These are phyloP conservation scores for Hirudinaria manillensis DNA, from an alignment of 2,888 invertebrate genomes.

Conservation along the genomic window DNA sequence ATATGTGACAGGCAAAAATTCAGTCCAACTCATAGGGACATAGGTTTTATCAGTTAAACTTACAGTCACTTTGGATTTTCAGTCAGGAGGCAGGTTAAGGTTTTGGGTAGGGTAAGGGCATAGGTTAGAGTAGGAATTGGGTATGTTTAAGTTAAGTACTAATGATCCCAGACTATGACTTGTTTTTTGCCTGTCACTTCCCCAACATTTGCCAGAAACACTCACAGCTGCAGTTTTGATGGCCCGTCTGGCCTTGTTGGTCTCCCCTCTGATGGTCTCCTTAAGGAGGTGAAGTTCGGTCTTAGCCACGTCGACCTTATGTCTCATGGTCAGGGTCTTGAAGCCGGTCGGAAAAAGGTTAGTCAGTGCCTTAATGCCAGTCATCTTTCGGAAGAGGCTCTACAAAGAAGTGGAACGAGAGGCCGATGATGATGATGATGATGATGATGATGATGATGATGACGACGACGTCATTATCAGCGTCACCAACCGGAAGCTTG, in stretches of 20 bases:
- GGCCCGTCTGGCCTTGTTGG: neutral
- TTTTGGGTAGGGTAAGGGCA: too few relatives aligned
- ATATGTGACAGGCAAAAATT: too few relatives aligned
- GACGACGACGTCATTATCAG: neutral
- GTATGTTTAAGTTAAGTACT: too few relatives aligned
- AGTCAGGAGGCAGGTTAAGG: too few relatives aligned
- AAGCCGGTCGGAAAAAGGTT: neutral
- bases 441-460: slow-evolving; percentile 9
- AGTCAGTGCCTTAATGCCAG: neutral
- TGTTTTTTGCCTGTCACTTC: too few relatives aligned
- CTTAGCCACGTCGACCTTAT: slow-evolving; percentile 10
- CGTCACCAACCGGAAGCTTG: too few relatives aligned
- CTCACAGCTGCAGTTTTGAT: neutral
- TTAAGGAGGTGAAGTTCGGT: neutral
- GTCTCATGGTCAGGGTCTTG: slow-evolving; percentile 1
- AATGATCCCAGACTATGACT: too few relatives aligned
- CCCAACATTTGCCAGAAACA: too few relatives aligned
- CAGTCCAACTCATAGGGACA: too few relatives aligned
- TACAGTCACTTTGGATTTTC: too few relatives aligned
- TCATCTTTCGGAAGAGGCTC: slow-evolving; percentile 8
- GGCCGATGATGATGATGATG: slow-evolving; percentile 3
- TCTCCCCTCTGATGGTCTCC: neutral
- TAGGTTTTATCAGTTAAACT: too few relatives aligned
- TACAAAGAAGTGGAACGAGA: neutral
- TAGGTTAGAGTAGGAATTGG: too few relatives aligned